Evolutionary conservation across 2,113 vertebrate genomes (phyloP), one percentile per base, ranked within the genome.

Genomic region (Leptosomus discolor): DNA sequence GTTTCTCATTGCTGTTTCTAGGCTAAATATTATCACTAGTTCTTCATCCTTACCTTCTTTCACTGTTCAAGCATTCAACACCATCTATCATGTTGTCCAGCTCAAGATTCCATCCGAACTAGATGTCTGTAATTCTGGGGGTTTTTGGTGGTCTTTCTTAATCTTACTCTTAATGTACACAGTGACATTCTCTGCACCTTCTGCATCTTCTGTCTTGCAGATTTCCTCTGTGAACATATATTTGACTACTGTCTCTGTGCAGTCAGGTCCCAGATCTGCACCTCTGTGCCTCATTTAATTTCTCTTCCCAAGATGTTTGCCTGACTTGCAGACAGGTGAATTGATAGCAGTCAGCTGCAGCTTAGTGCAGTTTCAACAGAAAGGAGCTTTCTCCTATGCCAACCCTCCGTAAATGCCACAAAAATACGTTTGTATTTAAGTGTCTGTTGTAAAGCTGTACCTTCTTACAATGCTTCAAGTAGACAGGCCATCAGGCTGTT

Each of bases 41-140:
- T 93, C 18, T 85, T 39, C 23, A 56, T 43, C 23, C 26, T 56
- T 56, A 23, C 8, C 14, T 39, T 48, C 69, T 51, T 17, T 34
- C 36, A 11, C 21, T 48, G 68, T 6, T 48, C 36, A 53, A 0
- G 51, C 27, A n/a, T 30, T 20, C 11, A 53, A 1, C 3, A 2
- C 26, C 34, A 34, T 64, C 34, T 22, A 0, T 75, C 18, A 1
- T 7, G 4, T 39, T 73, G 24, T 39, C 23, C 9, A 48, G 48
- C 73, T 69, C 3, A 0, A 74, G 37, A 39, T 50, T 61, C 15
- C 6, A 11, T 80, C 32, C 32, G 74, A 45, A 46, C 20, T 30
- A 39, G 3, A 4, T 56, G 39, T 45, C 50, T 2, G 0, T 37
- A n/a, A 32, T 85, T 73, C 23, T 56, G 26, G 17, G 10, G 27